Evolutionary conservation across 2,113 vertebrate genomes (phyloP), one percentile per base, ranked within the genome.

Genomic region (Elephantulus edwardii): DNA sequence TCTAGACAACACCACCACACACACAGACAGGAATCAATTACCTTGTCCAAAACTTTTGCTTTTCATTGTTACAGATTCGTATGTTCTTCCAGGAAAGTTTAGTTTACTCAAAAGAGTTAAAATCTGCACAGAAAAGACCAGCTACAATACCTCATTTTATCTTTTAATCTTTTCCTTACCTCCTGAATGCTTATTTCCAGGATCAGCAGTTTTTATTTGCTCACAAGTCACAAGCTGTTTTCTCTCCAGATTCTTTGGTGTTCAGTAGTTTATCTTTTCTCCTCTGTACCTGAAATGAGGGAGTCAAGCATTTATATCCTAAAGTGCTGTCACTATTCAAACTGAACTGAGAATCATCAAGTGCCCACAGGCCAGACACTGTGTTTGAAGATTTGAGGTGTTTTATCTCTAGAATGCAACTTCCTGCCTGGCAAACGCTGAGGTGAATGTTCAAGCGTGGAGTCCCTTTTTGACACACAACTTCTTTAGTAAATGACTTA

Each of bases 81-180:
- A 83, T 42, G 1, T 82, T 77, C 58, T 86, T 87, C 54, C 38
- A 26, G 20, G 7, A 64, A 78, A 24, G 40, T 76, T 82, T 83
- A 58, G 84, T 46, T 66, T 8, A 33, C 13, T 56, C 58, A 84
- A 17, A 83, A 76, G 71, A 48, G 76, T 42, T 88, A 85, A 91
- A 75, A 75, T 50, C 58, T n/a, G 48, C 50, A 58, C 26, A 50
- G 28, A 85, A 48, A n/a, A 71, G 3, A 88, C 20, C 14, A 88
- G 58, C 26, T 74, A 48, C 16, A 71, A 33, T 50, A 83, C 71
- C 44, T 71, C 42, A 72, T 74, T 38, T 81, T 76, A 48, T 58
- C 70, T 46, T 46, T 91, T 78, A 58, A 71, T 70, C 82, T 62
- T 17, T 68, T 85, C 68, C 68, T 81, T 76, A 89, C 22, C 81